Evolutionary conservation across 23 tunicate species (phyloP), one percentile per base, ranked within the genome.

Genomic region (Aplidium turbinatum): DNA sequence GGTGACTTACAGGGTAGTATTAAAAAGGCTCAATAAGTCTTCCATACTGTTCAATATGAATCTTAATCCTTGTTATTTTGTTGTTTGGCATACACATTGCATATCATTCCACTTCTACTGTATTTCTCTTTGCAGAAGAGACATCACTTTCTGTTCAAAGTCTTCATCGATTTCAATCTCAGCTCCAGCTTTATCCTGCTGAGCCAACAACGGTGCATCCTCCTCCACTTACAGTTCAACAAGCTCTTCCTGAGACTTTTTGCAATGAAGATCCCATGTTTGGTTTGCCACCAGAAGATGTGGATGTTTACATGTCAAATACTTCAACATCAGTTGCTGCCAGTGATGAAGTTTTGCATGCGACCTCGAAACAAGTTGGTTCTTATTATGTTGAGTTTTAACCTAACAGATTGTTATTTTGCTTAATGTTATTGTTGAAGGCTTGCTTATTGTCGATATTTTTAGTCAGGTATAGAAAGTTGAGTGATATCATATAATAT

Each of bases 81-180:
- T 9, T 42, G 11, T 42, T 42, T 42, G 16, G 13, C 50, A 54
- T 54, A n/a, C n/a, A n/a, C n/a, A n/a, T n/a, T n/a, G n/a, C n/a
- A n/a, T n/a, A n/a, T n/a, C n/a, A n/a, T n/a, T n/a, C n/a, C n/a
- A n/a, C n/a, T n/a, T n/a, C n/a, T n/a, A n/a, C n/a, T n/a, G n/a
- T n/a, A n/a, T 60, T 60, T 60, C 38, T 23, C 5, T 55, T 33
- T 73, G 25, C 50, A 73, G 79, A 73, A 20, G 79, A 73, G 55
- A 66, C 67, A 4, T 20, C 50, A 22, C 13, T 73, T 54, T 73
- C 79, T 21, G 66, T 73, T n/a, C 79, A 73, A 45, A 73, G 34
- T 32, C 33, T 73, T 33, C 79, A 46, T 55, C 66, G 47, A 23
- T 73, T 73, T 56, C 65, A 73, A 54, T 55, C 79, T 33, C 79